These are phyloP conservation scores for Araneus ventricosus DNA, from an alignment of 1,140 invertebrate species.

Conservation along the genomic window DNA sequence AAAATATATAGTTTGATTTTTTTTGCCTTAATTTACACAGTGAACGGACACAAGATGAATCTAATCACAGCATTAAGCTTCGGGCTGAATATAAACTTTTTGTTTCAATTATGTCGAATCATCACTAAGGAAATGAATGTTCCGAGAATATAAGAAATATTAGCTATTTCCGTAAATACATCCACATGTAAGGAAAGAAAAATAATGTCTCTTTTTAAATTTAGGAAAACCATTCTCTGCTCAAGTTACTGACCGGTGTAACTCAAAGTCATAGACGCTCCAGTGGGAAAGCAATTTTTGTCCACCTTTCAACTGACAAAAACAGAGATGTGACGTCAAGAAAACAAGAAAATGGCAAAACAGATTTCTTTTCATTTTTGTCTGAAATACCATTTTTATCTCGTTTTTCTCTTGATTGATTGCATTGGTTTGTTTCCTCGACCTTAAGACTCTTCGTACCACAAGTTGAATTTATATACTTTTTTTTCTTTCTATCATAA, in stretches of 20 bases:
- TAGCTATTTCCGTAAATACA: too few species aligned
- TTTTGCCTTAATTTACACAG: too few species aligned
- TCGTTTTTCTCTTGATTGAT: not conserved
- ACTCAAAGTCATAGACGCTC: not conserved
- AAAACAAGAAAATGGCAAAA: not conserved
- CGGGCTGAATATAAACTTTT: too few species aligned
- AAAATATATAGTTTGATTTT: too few species aligned
- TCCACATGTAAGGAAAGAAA: too few species aligned
- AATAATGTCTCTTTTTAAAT: too few species aligned
- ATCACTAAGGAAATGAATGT: too few species aligned
- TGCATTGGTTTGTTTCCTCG: not conserved
- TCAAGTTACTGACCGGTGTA: not conserved
- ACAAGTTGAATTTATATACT: not conserved
- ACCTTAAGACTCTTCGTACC: not conserved
- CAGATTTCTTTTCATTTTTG: not conserved
- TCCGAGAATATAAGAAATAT: too few species aligned
- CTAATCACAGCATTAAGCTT: too few species aligned
- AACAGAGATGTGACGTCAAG: not conserved
- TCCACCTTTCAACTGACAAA: not conserved
- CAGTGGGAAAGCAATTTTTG: slow-evolving; percentile 32
- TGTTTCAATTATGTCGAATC: too few species aligned
- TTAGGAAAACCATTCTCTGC: not conserved
- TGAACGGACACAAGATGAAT: too few species aligned
- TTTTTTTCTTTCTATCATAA: not conserved
- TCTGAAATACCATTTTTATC: not conserved